These are phyloP conservation scores for Chelmon rostratus DNA, from an alignment of 2,797 vertebrate genomes.

Conservation along the genomic window DNA sequence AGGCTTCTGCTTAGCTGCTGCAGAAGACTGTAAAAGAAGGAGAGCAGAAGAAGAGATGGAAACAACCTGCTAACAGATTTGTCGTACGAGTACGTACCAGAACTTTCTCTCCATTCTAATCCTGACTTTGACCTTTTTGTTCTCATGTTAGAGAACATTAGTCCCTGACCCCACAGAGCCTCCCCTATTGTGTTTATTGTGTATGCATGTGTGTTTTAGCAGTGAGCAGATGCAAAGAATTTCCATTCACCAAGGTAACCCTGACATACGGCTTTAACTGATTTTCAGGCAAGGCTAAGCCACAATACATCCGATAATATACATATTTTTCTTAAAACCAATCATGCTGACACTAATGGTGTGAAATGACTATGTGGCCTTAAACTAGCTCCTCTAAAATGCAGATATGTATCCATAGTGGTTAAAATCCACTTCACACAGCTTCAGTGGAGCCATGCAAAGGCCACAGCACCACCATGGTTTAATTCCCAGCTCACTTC, in stretches of 20 bases:
- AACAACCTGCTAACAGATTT: conserved; percentile 20
- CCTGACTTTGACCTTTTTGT: background rate
- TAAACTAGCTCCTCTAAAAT: background rate
- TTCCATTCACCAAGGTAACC: background rate
- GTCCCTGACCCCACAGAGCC: background rate
- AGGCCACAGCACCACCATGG: background rate
- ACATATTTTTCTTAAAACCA: background rate
- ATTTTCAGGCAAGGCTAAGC: background rate
- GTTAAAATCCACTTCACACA: background rate
- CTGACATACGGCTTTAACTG: background rate
- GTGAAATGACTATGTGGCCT: background rate
- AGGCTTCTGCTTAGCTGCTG: conserved; percentile 16
- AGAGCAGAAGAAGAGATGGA: conserved; percentile 1
- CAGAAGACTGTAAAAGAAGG: background rate
- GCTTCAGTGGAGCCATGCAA: background rate
- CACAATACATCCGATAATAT: background rate
- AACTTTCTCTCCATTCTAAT: background rate
- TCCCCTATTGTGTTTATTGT: background rate
- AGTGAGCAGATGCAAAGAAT: background rate
- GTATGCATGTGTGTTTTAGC: background rate
- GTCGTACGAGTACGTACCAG: background rate
- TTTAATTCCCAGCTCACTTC: background rate
- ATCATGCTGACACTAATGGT: background rate
- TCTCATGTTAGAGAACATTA: background rate
- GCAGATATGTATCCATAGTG: no score